These are phyloP conservation scores for Emydocephalus ijimae DNA, from an alignment of 2,113 vertebrate genomes.

Conservation along the genomic window DNA sequence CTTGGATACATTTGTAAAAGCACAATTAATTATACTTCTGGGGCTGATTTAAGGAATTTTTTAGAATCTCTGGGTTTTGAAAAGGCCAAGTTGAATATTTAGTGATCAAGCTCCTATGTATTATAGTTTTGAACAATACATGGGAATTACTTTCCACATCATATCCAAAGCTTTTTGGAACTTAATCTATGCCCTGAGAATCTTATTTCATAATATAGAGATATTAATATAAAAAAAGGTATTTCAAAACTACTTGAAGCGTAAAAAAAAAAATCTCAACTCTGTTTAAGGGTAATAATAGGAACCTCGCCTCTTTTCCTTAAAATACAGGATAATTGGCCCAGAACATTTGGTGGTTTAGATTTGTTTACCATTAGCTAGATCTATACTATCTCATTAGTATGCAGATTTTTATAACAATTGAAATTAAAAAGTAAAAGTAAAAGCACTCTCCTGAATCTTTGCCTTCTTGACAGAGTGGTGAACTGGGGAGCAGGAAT, in stretches of 20 bases:
- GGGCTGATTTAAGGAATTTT: constrained; percentile 11
- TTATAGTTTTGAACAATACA: background rate
- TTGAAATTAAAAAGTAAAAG: constrained; percentile 56
- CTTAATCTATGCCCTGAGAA: background rate
- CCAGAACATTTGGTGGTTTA: constrained; percentile 35
- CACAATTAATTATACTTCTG: constrained; percentile 47
- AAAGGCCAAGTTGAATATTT: background rate
- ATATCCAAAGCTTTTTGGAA: background rate
- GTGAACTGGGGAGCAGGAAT: constrained; percentile 66
- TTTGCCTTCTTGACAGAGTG: constrained; percentile 44
- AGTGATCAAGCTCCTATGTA: background rate
- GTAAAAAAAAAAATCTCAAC: background rate
- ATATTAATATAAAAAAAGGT: background rate
- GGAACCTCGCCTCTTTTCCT: background rate
- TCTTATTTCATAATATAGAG: too few relatives aligned
- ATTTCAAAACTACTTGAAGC: background rate
- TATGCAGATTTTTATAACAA: constrained; percentile 63
- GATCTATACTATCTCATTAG: constrained; percentile 32
- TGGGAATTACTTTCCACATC: background rate
- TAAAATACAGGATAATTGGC: background rate
- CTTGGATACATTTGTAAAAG: constrained; percentile 46
- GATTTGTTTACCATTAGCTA: constrained; percentile 58
- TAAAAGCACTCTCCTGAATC: constrained; percentile 28
- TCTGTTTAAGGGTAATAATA: background rate
- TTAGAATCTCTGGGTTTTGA: background rate